Base-by-base conservation (phyloP, 2,797 vertebrate species). In the Sitta carolinensis region DNA sequence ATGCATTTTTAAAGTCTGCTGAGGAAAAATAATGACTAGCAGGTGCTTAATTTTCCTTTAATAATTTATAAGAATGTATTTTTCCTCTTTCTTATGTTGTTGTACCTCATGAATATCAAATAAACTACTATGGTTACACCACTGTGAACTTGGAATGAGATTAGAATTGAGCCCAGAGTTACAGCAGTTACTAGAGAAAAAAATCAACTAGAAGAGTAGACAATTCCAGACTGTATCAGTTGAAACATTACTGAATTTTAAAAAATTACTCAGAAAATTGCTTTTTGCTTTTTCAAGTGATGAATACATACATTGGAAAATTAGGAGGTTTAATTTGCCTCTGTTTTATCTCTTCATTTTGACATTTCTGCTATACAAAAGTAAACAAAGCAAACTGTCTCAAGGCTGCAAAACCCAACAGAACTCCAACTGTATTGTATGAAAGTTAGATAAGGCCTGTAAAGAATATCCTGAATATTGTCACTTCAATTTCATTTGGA, bases 31-130 rank as follows among this genome's bases (percentile, higher is more conserved):
- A 93, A 57, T 79, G 77, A 67, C 78, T 76, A 92, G 38, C 57
- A 70, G 52, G 42, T 84, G 67, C 34, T 90, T 93, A 92, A 90
- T 76, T 94, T 76, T 22, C 19, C 32, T 78, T 94, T 84, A 93
- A 82, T 84, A 92, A 94, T 82, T 88, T 51, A 79, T 59, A 89
- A 63, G 19, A 73, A 76, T 59, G 8, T 73, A 58, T 88, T 93
- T 90, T 90, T 67, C 30, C 36, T 73, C 43, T 79, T 92, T 55
- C 70, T 84, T 75, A 64, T n/a, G 27, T 47, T 93, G 47, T 51
- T 84, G 58, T 70, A 74, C n/a, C 20, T 90, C 72, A 90, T 51
- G 58, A 89, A 80, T 87, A 94, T 76, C 34, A 63, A 89, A 92
- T 74, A 48, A 82, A 38, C 67, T 70, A 80, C 59, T 87, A 75